These are phyloP conservation scores for Bucco capensis DNA, from an alignment of 2,113 vertebrate species.

Conservation along the genomic window DNA sequence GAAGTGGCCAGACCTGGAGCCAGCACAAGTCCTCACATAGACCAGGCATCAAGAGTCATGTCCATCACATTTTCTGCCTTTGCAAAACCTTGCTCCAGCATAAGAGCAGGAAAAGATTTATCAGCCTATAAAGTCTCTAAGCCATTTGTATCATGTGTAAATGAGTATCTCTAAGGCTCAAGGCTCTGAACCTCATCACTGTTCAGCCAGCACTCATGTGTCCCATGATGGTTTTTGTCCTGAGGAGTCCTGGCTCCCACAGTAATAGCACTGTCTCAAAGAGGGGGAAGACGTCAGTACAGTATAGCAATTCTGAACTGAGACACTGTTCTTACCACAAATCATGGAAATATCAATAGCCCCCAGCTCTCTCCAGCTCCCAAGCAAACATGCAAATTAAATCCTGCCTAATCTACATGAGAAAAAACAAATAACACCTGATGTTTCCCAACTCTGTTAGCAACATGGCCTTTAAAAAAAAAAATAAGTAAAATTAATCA, in stretches of 20 bases:
- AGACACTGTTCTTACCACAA: neutral
- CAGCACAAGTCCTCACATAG: neutral
- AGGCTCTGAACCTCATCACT: neutral
- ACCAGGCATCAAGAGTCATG: neutral
- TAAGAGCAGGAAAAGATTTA: neutral
- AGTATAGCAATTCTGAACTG: neutral
- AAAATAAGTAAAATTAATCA: neutral
- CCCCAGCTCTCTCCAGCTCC: neutral
- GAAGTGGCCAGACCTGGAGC: neutral
- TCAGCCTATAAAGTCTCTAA: neutral
- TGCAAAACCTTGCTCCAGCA: neutral
- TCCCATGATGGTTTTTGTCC: neutral
- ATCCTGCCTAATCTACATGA: slow-evolving; percentile 10
- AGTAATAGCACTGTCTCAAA: neutral
- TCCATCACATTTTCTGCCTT: neutral
- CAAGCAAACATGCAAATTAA: slow-evolving; percentile 19
- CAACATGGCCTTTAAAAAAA: neutral
- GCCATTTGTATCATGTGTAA: neutral
- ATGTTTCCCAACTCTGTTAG: slow-evolving; percentile 19
- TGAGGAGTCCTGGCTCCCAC: neutral
- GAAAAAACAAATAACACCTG: slow-evolving; percentile 53
- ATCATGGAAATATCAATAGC: neutral
- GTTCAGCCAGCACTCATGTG: neutral
- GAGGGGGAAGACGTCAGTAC: too few relatives aligned
- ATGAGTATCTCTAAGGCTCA: neutral